phyloP scores from a whole-genome alignment of 30 jellyfish, hydroid and myxozoan species.

The Clytia hemisphaerica region DNA sequence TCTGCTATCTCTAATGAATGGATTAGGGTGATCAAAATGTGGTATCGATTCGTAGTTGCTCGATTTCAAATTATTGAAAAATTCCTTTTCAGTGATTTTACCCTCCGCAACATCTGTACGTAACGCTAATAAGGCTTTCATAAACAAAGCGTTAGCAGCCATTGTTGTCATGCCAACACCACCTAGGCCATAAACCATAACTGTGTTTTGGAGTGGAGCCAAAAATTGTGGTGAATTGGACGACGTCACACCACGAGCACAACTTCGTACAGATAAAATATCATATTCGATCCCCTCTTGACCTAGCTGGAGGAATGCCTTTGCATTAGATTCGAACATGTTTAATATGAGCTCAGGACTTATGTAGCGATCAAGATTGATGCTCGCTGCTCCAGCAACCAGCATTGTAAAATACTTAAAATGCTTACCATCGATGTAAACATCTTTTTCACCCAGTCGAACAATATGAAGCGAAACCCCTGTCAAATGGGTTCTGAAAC shows the following conservation, averaged over 20 bases:
- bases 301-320: not conserved
- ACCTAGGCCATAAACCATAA: not conserved
- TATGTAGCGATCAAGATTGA: not conserved
- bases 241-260: slow-evolving; percentile 8
- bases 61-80: not conserved
- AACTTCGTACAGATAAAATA: not conserved
- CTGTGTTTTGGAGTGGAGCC: slow-evolving; percentile 1
- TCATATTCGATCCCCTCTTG: not conserved
- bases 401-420: not conserved
- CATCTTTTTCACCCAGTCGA: slow-evolving; percentile 4
- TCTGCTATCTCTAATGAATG: too few relatives aligned
- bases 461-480: not conserved
- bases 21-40: not conserved
- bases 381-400: slow-evolving; percentile 4
- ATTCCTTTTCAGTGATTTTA: not conserved
- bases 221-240: not conserved
- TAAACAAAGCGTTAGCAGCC: slow-evolving; percentile 3
- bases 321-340: not conserved
- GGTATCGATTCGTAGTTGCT: not conserved
- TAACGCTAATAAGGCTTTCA: not conserved
- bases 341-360: not conserved
- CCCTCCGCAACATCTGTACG: not conserved
- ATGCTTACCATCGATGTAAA: not conserved
- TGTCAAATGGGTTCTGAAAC: not conserved
- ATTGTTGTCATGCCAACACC: slow-evolving; percentile 3